Evolutionary conservation across 2,888 invertebrate species (phyloP).

Genomic region (Lasioglossum zephyrum): DNA sequence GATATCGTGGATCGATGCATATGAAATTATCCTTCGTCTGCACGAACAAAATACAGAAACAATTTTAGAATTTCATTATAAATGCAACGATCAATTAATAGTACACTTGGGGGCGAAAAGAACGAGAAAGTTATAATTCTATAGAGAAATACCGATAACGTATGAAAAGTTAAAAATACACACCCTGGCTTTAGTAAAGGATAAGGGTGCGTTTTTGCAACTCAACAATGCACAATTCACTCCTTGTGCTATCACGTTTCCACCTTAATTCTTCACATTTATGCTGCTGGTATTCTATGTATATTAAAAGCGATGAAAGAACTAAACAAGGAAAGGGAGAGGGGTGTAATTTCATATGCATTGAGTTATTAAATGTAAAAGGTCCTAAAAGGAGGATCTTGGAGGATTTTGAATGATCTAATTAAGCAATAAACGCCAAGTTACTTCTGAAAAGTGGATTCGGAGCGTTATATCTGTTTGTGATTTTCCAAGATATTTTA

Average conservation of each 20-base stretch:
- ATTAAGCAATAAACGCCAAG: not conserved
- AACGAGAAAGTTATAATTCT: not conserved
- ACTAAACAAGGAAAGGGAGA: not conserved
- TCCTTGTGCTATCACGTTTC: not conserved
- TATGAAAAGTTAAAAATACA: constrained; percentile 12
- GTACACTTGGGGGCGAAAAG: not conserved
- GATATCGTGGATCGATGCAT: not conserved
- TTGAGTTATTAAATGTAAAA: not conserved
- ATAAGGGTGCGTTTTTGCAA: constrained; percentile 2
- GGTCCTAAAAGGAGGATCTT: not conserved
- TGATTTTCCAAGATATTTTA: not conserved
- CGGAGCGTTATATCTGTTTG: not conserved
- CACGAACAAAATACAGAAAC: not conserved
- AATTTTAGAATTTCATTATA: not conserved
- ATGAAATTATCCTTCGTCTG: not conserved
- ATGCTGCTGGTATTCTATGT: not conserved
- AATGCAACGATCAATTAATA: not conserved
- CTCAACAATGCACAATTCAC: not conserved
- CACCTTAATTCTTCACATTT: not conserved
- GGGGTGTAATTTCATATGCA: not conserved
- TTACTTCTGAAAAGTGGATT: not conserved
- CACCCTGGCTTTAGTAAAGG: not conserved
- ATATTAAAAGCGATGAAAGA: not conserved
- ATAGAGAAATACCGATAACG: not conserved
- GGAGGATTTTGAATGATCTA: not conserved